Conservation (phyloP, 2,888 invertebrate genomes). For the Ophion costatus region DNA sequence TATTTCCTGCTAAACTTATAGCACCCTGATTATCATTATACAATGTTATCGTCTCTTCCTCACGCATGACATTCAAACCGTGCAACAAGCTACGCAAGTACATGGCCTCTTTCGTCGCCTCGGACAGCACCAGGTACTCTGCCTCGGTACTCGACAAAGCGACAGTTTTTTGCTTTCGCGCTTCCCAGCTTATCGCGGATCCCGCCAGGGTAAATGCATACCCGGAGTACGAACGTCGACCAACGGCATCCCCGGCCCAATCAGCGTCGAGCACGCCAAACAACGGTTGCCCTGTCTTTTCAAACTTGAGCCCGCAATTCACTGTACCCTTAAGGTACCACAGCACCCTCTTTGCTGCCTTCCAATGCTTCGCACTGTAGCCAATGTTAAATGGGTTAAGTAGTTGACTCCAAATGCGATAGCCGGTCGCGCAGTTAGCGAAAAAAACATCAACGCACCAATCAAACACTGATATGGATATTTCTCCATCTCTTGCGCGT, state of each 20-base stretch:
- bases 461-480: slow-evolving; percentile 31
- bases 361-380: slow-evolving; percentile 31
- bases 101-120: slow-evolving; percentile 14
- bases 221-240: slow-evolving; percentile 55
- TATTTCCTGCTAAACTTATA: neutral
- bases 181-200: slow-evolving; percentile 48
- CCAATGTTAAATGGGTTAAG: slow-evolving; percentile 50
- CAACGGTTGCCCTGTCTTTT: slow-evolving; percentile 34
- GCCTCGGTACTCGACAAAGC: slow-evolving; percentile 40
- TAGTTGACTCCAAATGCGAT: slow-evolving; percentile 52
- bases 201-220: slow-evolving; percentile 43
- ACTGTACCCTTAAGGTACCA: slow-evolving; percentile 52
- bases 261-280: slow-evolving; percentile 47
- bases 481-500: neutral
- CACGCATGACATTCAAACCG: neutral
- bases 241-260: slow-evolving; percentile 37
- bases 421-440: slow-evolving; percentile 58
- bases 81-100: neutral
- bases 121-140: neutral
- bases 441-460: slow-evolving; percentile 52
- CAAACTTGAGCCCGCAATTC: slow-evolving; percentile 32
- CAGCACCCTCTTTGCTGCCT: slow-evolving; percentile 47
- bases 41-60: neutral
- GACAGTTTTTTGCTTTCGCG: slow-evolving; percentile 54
- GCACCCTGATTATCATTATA: slow-evolving; percentile 5